Base-by-base conservation (phyloP, 2,797 vertebrate species). In the Loriculus beryllinus region DNA sequence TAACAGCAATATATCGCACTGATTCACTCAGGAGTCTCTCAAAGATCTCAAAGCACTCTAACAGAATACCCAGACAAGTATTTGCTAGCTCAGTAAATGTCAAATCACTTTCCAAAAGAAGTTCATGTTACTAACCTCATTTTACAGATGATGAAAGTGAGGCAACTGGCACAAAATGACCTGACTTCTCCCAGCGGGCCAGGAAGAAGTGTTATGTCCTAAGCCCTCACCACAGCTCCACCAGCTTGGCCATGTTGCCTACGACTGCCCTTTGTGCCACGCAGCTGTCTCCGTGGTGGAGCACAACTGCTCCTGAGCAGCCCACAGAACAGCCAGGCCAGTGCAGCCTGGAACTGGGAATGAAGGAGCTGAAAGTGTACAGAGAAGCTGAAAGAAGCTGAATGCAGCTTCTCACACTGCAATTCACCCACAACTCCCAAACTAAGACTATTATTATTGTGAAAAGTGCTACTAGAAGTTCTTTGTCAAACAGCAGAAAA, bases 101-200 rank as follows among this genome's bases (percentile, higher is more conserved):
- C 86, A 86, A 88, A 95, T 71, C 82, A 15, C 82, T 92, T 93
- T 86, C 80, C 85, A 90, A 86, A 96, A 91, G 82, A 92, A 95
- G 84, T 95, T 90, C 43, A 29, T 83, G 26, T 94, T 92, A 96
- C 88, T 83, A 64, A 75, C 91, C 74, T 91, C 67, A 48, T 92
- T 96, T 95, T 91, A 95, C 89, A 86, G 76, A 75, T 52, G 76
- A 91, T 65, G 91, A 91, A 93, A 92, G 72, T 45, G 82, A 92
- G 78, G 88, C 84, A 93, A 86, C 76, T 89, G 89, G 69, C 47
- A 75, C 37, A 83, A 94, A 93, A 85, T 42, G n/a, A 65, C 59
- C 76, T 37, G 75, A 49, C 49, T 86, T 62, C 65, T 78, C 45
- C 49, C 79, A 43, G 1, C 1, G n/a, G 40, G 67, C 0, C 0